Base-by-base conservation (phyloP, 1,140 invertebrate species). In the Triops longicaudatus region DNA sequence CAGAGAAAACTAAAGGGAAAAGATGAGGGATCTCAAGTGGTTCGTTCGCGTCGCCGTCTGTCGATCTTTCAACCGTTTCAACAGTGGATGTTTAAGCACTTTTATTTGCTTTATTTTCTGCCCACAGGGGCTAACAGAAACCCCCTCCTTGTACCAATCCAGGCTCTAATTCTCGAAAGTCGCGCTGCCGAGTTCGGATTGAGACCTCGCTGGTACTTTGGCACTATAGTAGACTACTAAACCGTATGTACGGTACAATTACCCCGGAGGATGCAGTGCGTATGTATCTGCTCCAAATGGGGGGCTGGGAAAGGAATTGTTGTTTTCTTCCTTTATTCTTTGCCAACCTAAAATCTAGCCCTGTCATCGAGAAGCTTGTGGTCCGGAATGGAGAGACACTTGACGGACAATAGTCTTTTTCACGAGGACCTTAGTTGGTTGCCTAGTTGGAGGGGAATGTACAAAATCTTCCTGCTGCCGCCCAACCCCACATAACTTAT, bases 301-400 rank as follows among this genome's bases (percentile, higher is more conserved):
- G 31, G 31, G 2, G 31, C 10, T 22, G 14, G 50, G 14, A 10
- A 1, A 22, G 10, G 50, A n/a, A 63, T 17, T 63, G 50, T 63
- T 63, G n/a, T 63, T 63, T 63, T 22, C 50, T 22, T 22, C 50
- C 17, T 63, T 63, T 63, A 10, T 63, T 63, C 50, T 63, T 63
- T 63, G 17, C 10, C 50, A 63, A 63, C 31, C 50, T 63, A 63
- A 63, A 63, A 63, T 63, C 50, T 63, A 10, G 50, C 50, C 50
- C 50, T 63, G 50, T 63, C 50, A 63, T 63, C 50, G 50, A 63
- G 50, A 63, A 63, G 50, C 50, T 63, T 63, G 50, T 63, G 50
- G 50, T 63, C 50, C 50, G 50, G 50, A 63, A 63, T 63, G 50
- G 50, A 63, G 50, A 63, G 50, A 63, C 50, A 63, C 50, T 63